Evolutionary conservation across 2,888 invertebrate genomes (phyloP).

Genomic region (Schrankia costaestrigalis): DNA sequence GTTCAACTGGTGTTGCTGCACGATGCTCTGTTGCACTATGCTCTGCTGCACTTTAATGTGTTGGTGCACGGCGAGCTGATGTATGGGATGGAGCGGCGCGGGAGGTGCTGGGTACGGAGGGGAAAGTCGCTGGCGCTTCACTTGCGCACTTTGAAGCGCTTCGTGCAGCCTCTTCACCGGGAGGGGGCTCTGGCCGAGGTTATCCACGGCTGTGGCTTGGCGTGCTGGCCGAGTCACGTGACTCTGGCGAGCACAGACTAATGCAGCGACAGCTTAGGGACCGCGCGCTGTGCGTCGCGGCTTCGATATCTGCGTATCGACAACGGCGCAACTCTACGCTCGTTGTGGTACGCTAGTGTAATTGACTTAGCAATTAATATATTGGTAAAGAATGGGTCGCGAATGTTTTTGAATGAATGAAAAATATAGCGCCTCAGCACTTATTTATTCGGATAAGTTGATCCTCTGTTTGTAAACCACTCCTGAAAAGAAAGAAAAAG

Average conservation of each 20-base stretch:
- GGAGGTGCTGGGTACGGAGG: slow-evolving; percentile 80
- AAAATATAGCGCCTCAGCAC: slow-evolving; percentile 55
- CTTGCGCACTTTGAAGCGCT: slow-evolving; percentile 81
- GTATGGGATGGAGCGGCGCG: slow-evolving; percentile 66
- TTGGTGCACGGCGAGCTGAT: slow-evolving; percentile 73
- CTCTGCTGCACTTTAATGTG: slow-evolving; percentile 75
- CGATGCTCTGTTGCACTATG: slow-evolving; percentile 74
- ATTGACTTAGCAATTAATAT: slow-evolving; percentile 50
- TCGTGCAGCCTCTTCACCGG: slow-evolving; percentile 82
- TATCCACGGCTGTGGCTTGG: slow-evolving; percentile 79
- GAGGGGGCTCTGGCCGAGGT: slow-evolving; percentile 78
- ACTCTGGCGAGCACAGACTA: slow-evolving; percentile 79
- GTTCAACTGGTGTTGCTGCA: slow-evolving; percentile 74
- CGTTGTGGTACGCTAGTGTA: slow-evolving; percentile 44
- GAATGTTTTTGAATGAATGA: slow-evolving; percentile 51
- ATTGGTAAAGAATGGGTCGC: slow-evolving; percentile 39
- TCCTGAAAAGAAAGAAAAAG: slow-evolving; percentile 62
- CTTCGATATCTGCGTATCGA: slow-evolving; percentile 55
- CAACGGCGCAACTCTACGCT: slow-evolving; percentile 54
- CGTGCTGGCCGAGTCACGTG: slow-evolving; percentile 78
- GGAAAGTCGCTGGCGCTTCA: slow-evolving; percentile 83
- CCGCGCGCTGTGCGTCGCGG: slow-evolving; percentile 69
- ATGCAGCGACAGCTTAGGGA: slow-evolving; percentile 65
- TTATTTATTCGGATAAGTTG: slow-evolving; percentile 57
- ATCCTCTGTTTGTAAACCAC: slow-evolving; percentile 65